Conservation (phyloP, 2,797 vertebrate species). For the Mus spretus region DNA sequence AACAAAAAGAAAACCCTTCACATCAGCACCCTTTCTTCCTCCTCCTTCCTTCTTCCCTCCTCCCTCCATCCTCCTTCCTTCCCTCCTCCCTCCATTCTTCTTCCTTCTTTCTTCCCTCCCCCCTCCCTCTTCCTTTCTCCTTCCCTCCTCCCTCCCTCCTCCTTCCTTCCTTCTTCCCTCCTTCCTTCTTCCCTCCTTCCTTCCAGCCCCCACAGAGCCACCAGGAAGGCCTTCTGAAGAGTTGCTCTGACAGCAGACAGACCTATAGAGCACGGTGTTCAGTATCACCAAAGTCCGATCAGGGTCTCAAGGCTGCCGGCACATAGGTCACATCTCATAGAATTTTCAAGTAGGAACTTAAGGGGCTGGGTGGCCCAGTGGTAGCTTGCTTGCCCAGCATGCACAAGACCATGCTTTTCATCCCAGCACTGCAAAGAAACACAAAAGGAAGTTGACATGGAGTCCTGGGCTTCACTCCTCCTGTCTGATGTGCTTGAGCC, state of each 20-base stretch:
- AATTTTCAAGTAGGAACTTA: neutral
- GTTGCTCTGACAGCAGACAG: neutral
- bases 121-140: neutral
- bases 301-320: neutral
- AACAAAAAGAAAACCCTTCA: neutral
- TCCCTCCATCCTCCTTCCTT: neutral
- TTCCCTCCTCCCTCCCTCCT: neutral
- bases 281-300: neutral
- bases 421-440: neutral
- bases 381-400: neutral
- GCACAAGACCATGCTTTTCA: neutral
- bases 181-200: too few relatives aligned
- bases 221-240: neutral
- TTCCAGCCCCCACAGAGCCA: neutral
- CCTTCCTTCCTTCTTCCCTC: too few relatives aligned
- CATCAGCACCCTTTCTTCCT: too few relatives aligned
- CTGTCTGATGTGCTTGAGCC: neutral
- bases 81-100: too few relatives aligned
- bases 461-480: neutral
- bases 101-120: too few relatives aligned
- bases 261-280: neutral
- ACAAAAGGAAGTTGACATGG: neutral
- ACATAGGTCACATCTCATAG: neutral
- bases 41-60: too few relatives aligned
- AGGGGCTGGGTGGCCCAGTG: neutral